Base-by-base conservation (phyloP, 2,113 vertebrate genomes). In the Scytalopus superciliaris region DNA sequence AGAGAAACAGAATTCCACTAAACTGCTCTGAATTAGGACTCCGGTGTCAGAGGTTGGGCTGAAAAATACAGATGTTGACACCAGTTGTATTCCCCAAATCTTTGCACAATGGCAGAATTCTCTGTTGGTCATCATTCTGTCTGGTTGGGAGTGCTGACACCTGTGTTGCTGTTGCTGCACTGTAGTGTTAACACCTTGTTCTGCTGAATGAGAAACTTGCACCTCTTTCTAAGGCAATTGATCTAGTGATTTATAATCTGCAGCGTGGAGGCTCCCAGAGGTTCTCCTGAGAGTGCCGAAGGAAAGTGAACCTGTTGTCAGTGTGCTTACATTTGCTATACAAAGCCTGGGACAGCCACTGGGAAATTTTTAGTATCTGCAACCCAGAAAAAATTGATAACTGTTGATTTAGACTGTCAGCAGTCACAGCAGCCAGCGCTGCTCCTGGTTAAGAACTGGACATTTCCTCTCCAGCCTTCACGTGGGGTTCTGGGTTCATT, bases 231-330 rank as follows among this genome's bases (percentile, higher is more conserved):
- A 78, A 90, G 57, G 45, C 57, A 82, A 25, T 68, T 89, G 85
- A 90, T 94, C 80, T 80, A 77, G 56, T 90, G 79, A 90, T 93
- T 86, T 95, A 92, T 74, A 80, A 81, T 92, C 79, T 67, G 22
- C 0, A 1, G 45, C 33, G 75, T 80, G 30, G 66, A 87, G 66
- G 33, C 42, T 90, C 89, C 47, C 14, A 6, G 68, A 60, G 76
- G 68, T 76, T 91, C 31, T 80, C 62, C 83, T 67, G 52, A 85
- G 89, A 77, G 35, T 0, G 0, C 47, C 2, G 3, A 74, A 83
- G 78, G 83, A 55, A 88, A 86, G 68, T 33, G 45, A 93, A 35
- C 50, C 55, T 92, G 59, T 74, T 77, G 85, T 77, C 88, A 59
- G 28, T 4, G 55, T 89, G 91, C 50, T 90, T 81, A 57, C 42